Evolutionary conservation across 2,888 invertebrate genomes (phyloP), one percentile per base, ranked within the genome.

Genomic region (Crocallis elinguaria): DNA sequence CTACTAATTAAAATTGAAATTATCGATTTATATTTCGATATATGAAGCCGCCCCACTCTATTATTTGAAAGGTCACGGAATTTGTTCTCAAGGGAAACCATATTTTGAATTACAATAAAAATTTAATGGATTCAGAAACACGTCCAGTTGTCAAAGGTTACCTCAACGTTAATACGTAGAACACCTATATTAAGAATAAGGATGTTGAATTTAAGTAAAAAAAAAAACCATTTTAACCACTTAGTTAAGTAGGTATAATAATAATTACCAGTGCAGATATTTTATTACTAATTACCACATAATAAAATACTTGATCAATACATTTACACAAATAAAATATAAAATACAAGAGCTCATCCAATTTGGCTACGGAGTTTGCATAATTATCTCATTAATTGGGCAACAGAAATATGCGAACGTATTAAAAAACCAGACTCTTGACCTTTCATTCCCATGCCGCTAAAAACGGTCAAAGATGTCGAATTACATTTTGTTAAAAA

Each of bases 381-480:
- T 57, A 54, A 49, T 57, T 48, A 52, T 38, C 8, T 37, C 14
- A 38, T 21, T 44, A 35, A 44, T 53, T 48, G 16, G 16, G 32
- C 27, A 53, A 42, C 36, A 8, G 17, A 25, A 13, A 30, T 25
- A 16, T 33, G 13, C 25, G 16, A 36, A 16, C 2, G 0, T 3
- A 13, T 25, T 33, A 37, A 21, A 19, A 32, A 36, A 46, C 12
- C 32, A 19, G 35, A 33, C 25, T 7, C 14, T 48, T 58, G 45
- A 61, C 61, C 56, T 61, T 60, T 54, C 38, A 19, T 25, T 21
- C 14, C 16, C 35, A 29, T 25, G 16, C n/a, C 21, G 8, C 11
- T n/a, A 32, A 35, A 19, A 45, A 43, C 25, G 9, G 42, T 17
- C 32, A 38, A 42, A 38, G 7, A 42, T 25, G 49, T 36, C 39